Conservation (phyloP, 1,140 invertebrate genomes). For the Zaprionus taronus region DNA sequence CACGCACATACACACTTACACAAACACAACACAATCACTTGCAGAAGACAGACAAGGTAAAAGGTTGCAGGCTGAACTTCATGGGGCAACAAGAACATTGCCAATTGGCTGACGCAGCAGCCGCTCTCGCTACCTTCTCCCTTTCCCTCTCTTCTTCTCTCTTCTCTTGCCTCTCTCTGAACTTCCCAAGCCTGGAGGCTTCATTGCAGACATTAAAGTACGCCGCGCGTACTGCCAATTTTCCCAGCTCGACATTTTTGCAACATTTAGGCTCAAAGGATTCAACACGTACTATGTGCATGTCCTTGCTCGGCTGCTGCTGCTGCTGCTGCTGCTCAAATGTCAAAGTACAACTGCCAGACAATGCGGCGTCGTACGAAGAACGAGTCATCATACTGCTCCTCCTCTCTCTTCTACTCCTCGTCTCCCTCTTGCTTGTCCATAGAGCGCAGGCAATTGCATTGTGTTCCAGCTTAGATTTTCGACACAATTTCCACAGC, state of each 20-base stretch:
- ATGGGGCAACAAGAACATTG: background rate
- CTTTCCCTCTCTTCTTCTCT: background rate
- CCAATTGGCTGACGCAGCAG: slow-evolving; percentile 36
- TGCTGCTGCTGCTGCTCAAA: slow-evolving; percentile 38
- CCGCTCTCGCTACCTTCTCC: background rate
- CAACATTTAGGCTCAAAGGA: slow-evolving; percentile 72
- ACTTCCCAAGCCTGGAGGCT: background rate
- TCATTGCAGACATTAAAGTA: slow-evolving; percentile 54
- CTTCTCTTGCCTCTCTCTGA: no score
- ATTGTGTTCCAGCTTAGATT: slow-evolving; percentile 8
- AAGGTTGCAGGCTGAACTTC: slow-evolving; percentile 36
- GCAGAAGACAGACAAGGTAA: slow-evolving; percentile 8
- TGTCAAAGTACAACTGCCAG: slow-evolving; percentile 56
- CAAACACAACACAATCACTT: slow-evolving; percentile 26
- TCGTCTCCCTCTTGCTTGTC: background rate
- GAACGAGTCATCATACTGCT: slow-evolving; percentile 37
- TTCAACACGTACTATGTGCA: slow-evolving; percentile 40
- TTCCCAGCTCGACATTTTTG: slow-evolving; percentile 50
- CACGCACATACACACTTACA: slow-evolving; percentile 17
- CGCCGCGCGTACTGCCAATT: slow-evolving; percentile 36
- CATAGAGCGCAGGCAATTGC: slow-evolving; percentile 9
- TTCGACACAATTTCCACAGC: slow-evolving; percentile 10
- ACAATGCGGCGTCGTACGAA: slow-evolving; percentile 47
- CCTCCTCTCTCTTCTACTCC: background rate
- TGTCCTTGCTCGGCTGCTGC: slow-evolving; percentile 14